Conservation (phyloP, 2,113 vertebrate genomes). For the Hepsetus odoe region DNA sequence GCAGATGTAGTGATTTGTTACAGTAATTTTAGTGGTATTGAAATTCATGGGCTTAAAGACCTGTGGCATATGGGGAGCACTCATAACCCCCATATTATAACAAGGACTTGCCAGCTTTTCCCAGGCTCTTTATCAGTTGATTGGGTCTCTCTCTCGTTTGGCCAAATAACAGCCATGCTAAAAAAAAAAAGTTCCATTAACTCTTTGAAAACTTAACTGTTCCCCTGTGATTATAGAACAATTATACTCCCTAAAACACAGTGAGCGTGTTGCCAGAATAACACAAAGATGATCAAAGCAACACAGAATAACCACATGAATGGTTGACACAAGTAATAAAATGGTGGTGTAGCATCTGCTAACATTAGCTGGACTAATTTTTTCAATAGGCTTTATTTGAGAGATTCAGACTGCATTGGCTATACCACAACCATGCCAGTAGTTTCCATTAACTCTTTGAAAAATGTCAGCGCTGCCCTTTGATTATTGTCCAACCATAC, state of each 20-base stretch:
- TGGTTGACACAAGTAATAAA: not conserved
- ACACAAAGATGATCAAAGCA: constrained; percentile 19
- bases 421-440: too few relatives aligned
- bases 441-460: not conserved
- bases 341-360: too few relatives aligned
- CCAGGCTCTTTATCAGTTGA: constrained; percentile 40
- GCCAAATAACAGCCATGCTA: constrained; percentile 27
- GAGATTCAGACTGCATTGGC: too few relatives aligned
- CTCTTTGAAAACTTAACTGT: constrained; percentile 12
- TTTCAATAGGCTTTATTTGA: too few relatives aligned
- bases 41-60: constrained; percentile 45
- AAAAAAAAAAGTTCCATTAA: not conserved
- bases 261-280: constrained; percentile 12
- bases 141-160: constrained; percentile 1
- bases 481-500: not conserved
- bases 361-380: too few relatives aligned
- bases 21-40: constrained; percentile 49
- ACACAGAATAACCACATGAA: constrained; percentile 35
- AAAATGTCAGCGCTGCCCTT: not conserved
- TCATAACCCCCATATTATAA: constrained; percentile 33
- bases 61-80: constrained; percentile 42
- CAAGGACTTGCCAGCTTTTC: constrained; percentile 21
- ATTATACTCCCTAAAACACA: constrained; percentile 32
- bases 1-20: constrained; percentile 55
- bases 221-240: constrained; percentile 36